These are phyloP conservation scores for Gouania willdenowi DNA, from an alignment of 2,797 vertebrate genomes.

Conservation along the genomic window DNA sequence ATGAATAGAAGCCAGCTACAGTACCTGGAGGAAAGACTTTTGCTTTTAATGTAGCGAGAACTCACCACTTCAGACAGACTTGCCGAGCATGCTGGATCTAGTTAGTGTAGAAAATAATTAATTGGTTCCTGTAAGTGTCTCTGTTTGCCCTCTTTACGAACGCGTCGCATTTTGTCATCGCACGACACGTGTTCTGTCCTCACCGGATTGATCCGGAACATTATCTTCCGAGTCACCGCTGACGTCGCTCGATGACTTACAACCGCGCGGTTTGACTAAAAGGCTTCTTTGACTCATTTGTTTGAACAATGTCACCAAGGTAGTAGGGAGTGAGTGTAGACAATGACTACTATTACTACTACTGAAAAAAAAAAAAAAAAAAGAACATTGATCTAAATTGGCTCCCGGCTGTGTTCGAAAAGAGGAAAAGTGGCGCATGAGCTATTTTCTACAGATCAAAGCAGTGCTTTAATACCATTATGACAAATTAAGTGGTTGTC, in stretches of 20 bases:
- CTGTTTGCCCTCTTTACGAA: neutral
- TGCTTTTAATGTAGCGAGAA: neutral
- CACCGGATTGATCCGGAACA: constrained; percentile 19
- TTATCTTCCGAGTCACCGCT: constrained; percentile 24
- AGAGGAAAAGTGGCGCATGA: constrained; percentile 9
- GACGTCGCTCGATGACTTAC: constrained; percentile 27
- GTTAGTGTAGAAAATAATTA: neutral
- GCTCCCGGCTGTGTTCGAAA: constrained; percentile 34
- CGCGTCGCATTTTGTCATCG: neutral
- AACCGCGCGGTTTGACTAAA: constrained; percentile 31
- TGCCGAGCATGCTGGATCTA: neutral
- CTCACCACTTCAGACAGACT: neutral
- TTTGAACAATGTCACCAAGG: constrained; percentile 36
- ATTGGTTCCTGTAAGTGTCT: neutral
- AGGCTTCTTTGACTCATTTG: constrained; percentile 44
- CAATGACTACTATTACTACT: constrained; percentile 32
- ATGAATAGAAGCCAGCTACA: too few relatives aligned
- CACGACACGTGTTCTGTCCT: constrained; percentile 13
- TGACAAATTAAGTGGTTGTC: constrained; percentile 2
- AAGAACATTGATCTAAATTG: constrained; percentile 21
- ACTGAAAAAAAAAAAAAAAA: too few relatives aligned
- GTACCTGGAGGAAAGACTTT: too few relatives aligned
- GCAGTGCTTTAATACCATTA: constrained; percentile 9
- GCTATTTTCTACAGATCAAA: constrained; percentile 12
- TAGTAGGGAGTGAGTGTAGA: constrained; percentile 27